These are phyloP conservation scores for Rana temporaria DNA, from an alignment of 2,113 vertebrate species.

Conservation along the genomic window DNA sequence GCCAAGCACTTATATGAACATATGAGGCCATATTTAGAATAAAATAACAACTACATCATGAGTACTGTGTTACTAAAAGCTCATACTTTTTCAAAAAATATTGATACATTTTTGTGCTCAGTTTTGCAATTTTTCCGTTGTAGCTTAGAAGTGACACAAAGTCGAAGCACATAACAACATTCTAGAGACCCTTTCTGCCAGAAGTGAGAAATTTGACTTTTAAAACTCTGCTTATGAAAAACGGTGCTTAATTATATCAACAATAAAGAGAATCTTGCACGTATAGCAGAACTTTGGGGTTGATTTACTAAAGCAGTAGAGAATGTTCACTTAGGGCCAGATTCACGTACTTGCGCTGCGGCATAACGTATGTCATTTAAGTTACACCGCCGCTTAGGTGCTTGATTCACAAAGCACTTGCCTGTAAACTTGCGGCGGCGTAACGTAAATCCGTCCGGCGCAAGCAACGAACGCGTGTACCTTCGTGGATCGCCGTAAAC, in stretches of 20 bases:
- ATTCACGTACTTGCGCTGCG: too few species aligned
- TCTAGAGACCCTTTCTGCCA: conserved; percentile 1
- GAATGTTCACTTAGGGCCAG: too few species aligned
- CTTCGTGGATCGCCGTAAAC: too few species aligned
- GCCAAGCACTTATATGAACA: conserved; percentile 36
- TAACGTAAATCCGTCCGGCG: too few species aligned
- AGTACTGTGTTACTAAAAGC: background rate
- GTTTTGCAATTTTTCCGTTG: background rate
- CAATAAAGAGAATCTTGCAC: background rate
- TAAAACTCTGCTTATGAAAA: background rate
- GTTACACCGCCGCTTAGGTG: too few species aligned
- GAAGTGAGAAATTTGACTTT: background rate
- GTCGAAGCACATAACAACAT: conserved; percentile 18
- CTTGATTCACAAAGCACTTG: too few species aligned
- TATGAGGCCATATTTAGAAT: background rate
- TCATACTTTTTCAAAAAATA: conserved; percentile 28
- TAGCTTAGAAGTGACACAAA: conserved; percentile 28
- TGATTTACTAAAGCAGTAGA: too few species aligned
- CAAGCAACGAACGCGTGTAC: too few species aligned
- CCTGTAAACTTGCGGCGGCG: too few species aligned
- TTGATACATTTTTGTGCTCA: background rate
- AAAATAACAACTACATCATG: conserved; percentile 1
- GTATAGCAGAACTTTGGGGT: background rate
- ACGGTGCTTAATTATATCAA: background rate
- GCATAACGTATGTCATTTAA: too few species aligned